Conservation (phyloP, 2,797 vertebrate genomes). For the Lemur catta region DNA sequence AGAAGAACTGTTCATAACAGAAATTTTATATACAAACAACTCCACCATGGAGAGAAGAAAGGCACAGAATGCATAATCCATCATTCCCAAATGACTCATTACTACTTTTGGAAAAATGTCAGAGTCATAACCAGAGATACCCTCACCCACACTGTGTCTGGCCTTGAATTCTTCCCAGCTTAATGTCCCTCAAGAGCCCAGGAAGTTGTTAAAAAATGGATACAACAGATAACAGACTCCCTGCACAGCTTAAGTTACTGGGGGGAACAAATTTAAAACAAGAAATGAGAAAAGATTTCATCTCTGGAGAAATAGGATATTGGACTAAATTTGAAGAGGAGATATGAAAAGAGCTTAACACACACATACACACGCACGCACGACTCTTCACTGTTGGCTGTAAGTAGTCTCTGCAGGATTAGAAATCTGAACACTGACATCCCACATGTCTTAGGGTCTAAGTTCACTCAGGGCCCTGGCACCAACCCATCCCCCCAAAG, state of each 20-base stretch:
- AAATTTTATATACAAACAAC: background rate
- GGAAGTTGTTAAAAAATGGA: slow-evolving; percentile 16
- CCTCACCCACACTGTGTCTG: slow-evolving; percentile 2
- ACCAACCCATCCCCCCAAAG: background rate
- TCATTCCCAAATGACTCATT: background rate
- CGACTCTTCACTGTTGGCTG: background rate
- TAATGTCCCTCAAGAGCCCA: background rate
- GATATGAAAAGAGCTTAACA: background rate
- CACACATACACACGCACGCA: background rate
- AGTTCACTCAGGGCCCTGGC: background rate
- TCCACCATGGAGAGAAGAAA: background rate
- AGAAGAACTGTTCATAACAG: background rate
- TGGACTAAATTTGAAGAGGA: background rate
- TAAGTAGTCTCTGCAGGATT: background rate
- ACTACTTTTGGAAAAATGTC: background rate
- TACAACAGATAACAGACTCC: background rate
- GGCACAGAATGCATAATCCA: background rate
- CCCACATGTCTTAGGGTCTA: background rate
- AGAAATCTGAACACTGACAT: background rate
- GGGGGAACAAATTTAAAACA: background rate
- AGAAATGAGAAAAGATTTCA: background rate
- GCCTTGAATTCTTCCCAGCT: slow-evolving; percentile 20
- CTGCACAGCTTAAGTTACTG: background rate
- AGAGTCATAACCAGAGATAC: background rate
- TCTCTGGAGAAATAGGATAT: background rate